These are phyloP conservation scores for Amorpha juglandis DNA, from an alignment of 2,888 invertebrate genomes.

Conservation along the genomic window DNA sequence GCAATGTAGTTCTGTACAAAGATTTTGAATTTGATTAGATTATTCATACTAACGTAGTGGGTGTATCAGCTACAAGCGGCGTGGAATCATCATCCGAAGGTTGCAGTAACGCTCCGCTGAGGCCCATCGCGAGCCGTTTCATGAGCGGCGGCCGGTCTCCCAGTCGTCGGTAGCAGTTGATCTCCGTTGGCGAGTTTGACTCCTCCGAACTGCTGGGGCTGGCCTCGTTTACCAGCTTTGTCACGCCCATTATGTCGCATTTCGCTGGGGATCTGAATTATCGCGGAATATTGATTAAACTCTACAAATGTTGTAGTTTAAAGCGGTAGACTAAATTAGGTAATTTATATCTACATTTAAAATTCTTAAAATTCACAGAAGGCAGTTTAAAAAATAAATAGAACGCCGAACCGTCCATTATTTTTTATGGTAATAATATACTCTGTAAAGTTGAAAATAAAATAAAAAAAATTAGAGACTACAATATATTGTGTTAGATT, in stretches of 20 bases:
- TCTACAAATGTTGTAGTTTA: not conserved
- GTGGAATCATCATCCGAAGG: conserved; percentile 88
- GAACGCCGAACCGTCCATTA: no score
- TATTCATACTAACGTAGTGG: conserved; percentile 74
- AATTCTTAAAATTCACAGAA: no score
- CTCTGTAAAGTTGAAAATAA: no score
- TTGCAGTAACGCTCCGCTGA: conserved; percentile 84
- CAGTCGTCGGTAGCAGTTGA: conserved; percentile 92
- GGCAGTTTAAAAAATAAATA: no score
- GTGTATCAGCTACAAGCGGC: conserved; percentile 88
- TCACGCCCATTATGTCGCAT: conserved; percentile 72
- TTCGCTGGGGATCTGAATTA: conserved; percentile 66
- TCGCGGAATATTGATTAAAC: not conserved
- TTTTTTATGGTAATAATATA: no score
- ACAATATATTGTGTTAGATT: no score
- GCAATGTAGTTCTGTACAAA: no score
- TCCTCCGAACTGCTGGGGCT: conserved; percentile 91
- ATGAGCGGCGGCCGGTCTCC: conserved; percentile 90
- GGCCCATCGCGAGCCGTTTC: conserved; percentile 90
- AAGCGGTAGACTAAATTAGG: no score
- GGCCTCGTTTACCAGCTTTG: conserved; percentile 65
- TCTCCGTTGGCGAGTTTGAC: conserved; percentile 93
- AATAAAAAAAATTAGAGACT: no score
- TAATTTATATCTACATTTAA: no score
- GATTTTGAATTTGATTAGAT: not conserved